Conservation (phyloP, 2,113 vertebrate species). For the Hemichromis elongatus region DNA sequence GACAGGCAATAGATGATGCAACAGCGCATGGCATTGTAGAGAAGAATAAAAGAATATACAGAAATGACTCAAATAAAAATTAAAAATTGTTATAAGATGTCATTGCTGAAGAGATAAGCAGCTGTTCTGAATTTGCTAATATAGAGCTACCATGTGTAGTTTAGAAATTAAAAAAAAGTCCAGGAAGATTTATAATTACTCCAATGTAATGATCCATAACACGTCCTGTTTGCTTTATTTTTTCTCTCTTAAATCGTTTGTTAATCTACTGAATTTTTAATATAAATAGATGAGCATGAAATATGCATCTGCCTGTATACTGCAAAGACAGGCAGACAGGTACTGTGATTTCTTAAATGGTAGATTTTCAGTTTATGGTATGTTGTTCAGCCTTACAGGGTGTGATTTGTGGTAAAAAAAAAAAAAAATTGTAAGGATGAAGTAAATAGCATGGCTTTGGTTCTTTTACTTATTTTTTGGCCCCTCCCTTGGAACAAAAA, state of each 20-base stretch:
- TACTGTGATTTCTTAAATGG: not conserved
- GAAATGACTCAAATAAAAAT: not conserved
- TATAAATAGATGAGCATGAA: constrained; percentile 24
- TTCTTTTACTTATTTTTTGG: too few relatives aligned
- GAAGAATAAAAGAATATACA: not conserved
- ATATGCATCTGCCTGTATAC: constrained; percentile 20
- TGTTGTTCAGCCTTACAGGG: not conserved
- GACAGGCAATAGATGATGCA: not conserved
- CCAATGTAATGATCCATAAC: not conserved
- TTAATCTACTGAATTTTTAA: constrained; percentile 42
- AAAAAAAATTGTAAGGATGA: too few relatives aligned
- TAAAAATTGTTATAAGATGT: not conserved
- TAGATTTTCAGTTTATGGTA: not conserved
- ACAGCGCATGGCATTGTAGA: not conserved
- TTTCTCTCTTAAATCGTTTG: not conserved
- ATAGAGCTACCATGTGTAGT: too few relatives aligned
- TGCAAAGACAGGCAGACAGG: not conserved
- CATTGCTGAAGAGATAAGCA: not conserved
- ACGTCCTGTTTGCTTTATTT: constrained; percentile 1
- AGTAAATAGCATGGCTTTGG: too few relatives aligned
- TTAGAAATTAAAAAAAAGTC: not conserved
- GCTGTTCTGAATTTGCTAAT: not conserved
- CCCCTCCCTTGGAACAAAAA: too few relatives aligned
- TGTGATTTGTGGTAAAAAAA: not conserved
- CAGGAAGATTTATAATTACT: not conserved